Conservation (phyloP, 30 jellyfish, hydroid and myxozoan genomes). For the Hydractinia symbiolongicarpus region DNA sequence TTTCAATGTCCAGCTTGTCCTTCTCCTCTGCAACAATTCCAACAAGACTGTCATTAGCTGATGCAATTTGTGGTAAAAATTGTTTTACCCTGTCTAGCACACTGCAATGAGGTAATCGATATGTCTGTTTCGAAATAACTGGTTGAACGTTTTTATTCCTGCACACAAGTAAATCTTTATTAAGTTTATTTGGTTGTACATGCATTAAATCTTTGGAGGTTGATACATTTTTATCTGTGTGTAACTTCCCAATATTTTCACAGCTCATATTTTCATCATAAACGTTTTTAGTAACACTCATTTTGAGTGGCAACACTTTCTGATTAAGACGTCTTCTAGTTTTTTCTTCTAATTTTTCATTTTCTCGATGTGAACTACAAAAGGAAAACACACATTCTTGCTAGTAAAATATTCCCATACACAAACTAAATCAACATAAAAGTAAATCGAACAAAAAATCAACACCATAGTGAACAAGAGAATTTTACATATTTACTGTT, state of each 20-base stretch:
- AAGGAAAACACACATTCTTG: too few relatives aligned
- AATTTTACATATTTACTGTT: too few relatives aligned
- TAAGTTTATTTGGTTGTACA: background rate
- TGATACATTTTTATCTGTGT: too few relatives aligned
- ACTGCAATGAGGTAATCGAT: slow-evolving; percentile 7
- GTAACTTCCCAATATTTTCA: background rate
- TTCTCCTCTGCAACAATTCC: background rate
- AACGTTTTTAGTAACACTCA: too few relatives aligned
- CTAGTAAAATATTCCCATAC: too few relatives aligned
- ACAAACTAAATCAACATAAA: too few relatives aligned
- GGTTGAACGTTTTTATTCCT: background rate
- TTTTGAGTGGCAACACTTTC: too few relatives aligned
- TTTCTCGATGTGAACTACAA: too few relatives aligned
- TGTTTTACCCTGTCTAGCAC: slow-evolving; percentile 7
- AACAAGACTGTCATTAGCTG: background rate
- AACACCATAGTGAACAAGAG: too few relatives aligned
- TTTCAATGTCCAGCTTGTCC: slow-evolving; percentile 14
- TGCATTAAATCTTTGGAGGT: slow-evolving; percentile 1
- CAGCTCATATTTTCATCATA: background rate
- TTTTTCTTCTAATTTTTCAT: too few relatives aligned
- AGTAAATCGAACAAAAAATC: too few relatives aligned
- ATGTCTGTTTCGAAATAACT: background rate
- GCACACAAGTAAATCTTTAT: background rate
- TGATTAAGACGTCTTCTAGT: too few relatives aligned
- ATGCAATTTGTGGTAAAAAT: background rate